Evolutionary conservation across 2,113 vertebrate genomes (phyloP), one percentile per base, ranked within the genome.

Genomic region (Pleuronectes platessa): DNA sequence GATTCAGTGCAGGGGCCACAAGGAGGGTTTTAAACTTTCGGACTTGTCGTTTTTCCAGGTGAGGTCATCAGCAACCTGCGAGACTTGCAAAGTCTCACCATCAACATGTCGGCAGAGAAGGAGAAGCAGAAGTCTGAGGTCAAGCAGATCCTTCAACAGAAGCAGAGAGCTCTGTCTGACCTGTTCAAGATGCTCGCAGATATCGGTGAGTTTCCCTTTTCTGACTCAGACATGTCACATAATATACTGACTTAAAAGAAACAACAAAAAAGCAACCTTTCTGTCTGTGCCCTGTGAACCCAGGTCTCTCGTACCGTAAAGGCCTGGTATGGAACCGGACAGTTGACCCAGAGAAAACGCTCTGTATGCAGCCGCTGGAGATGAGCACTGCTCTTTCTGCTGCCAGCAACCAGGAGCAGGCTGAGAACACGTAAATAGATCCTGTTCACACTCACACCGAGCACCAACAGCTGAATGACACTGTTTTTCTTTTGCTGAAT

Each of bases 251-350:
- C 47, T 3, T 0, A 11, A 23, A 12, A 2, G 17, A 45, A 14
- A 70, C 15, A 17, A 31, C 37, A 37, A 58, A 58, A 3, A 3
- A 0, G 0, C 42, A 2, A 51, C 0, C 3, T 11, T 26, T 35
- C 47, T 27, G 11, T 47, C 0, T 61, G 3, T 26, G 4, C 2
- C 2, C 0, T 2, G 21, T 35, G 1, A 31, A 55, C 18, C 24
- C n/a, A 99, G 98, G 98, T 83, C 93, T 99, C 87, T 99, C 97
- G 0, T 99, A 98, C 88, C 95, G 97, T 35, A 98, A 96, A 88
- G 97, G 98, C 31, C 90, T 99, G 21, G 88, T 90, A 0, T 99
- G 97, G 97, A 93, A 83, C 71, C 94, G 94, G 79, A 94, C 93
- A 0, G 89, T 93, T 27, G 91, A 93, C 49, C 92, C 79, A 21